Evolutionary conservation across 1,140 invertebrate species (phyloP), one percentile per base, ranked within the genome.

Genomic region (Musca domestica): DNA sequence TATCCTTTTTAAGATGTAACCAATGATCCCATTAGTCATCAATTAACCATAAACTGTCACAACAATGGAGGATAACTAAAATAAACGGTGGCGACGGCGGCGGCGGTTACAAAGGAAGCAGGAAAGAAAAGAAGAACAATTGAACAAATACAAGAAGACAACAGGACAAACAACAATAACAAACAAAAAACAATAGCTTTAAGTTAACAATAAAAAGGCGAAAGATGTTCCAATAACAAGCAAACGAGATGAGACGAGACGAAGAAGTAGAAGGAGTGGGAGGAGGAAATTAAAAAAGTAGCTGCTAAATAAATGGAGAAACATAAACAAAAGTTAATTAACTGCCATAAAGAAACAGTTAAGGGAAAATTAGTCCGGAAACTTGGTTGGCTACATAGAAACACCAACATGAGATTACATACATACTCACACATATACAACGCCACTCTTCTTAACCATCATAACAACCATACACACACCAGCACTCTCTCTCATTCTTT

Each of bases 321-420:
- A 61, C 56, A 61, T 61, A 61, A 61, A 61, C 56, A 61, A 61
- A 61, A 61, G 56, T 61, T 61, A 61, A 61, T 61, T 61, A 61
- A 61, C 56, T 61, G 56, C 27, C 27, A 61, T 61, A 61, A 61
- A 34, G 56, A 61, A 61, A 61, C 56, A 61, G 56, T 61, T 61
- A 61, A 61, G 34, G 56, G 56, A 61, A 61, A 61, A 61, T 61
- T 61, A 61, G 56, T 27, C 56, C 56, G 56, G 56, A 61, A 61
- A 30, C 56, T 19, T 27, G 25, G 34, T 41, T 41, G 34, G 34
- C 4, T 41, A 56, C 22, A 56, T 15, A 56, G 27, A 10, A 54
- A 25, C 0, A 54, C 4, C 7, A 54, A 54, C n/a, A n/a, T n/a
- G n/a, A n/a, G n/a, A n/a, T n/a, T n/a, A n/a, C n/a, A n/a, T n/a